Conservation (phyloP, 2,113 vertebrate species). For the Atrichornis clamosus region DNA sequence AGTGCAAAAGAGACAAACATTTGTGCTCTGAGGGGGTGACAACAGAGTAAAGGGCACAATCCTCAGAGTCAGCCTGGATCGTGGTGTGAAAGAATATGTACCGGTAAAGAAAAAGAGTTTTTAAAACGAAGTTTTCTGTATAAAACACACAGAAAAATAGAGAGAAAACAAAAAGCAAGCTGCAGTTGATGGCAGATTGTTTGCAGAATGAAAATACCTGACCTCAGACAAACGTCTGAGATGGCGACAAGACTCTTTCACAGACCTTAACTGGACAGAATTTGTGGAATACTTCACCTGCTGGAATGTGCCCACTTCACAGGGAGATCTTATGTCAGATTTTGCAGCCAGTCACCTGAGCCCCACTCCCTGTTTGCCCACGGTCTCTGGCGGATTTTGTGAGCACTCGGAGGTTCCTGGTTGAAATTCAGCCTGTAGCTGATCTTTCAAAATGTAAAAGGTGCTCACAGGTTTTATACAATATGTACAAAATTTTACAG, state of each 20-base stretch:
- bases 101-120: not conserved
- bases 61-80: not conserved
- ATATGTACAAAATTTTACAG: not conserved
- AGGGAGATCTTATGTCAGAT: not conserved
- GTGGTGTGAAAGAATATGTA: accelerated
- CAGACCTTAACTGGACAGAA: not conserved
- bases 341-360: not conserved
- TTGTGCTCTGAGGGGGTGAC: not conserved
- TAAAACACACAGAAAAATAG: not conserved
- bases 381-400: not conserved
- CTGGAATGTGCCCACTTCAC: not conserved
- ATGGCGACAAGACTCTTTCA: not conserved
- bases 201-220: not conserved
- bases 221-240: not conserved
- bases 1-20: not conserved
- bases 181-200: not conserved
- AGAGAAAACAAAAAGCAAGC: not conserved
- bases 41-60: not conserved
- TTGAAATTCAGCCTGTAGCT: not conserved
- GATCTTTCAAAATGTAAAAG: not conserved
- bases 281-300: not conserved
- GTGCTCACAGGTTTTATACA: not conserved
- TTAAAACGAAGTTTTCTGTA: not conserved
- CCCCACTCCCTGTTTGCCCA: not conserved
- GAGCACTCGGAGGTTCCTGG: not conserved